A percentile compares a stretch with the other conserved stretches of the same genome.
phyloP scores from a whole-genome alignment of 2,888 invertebrate species.

The Apamea epomidion region DNA sequence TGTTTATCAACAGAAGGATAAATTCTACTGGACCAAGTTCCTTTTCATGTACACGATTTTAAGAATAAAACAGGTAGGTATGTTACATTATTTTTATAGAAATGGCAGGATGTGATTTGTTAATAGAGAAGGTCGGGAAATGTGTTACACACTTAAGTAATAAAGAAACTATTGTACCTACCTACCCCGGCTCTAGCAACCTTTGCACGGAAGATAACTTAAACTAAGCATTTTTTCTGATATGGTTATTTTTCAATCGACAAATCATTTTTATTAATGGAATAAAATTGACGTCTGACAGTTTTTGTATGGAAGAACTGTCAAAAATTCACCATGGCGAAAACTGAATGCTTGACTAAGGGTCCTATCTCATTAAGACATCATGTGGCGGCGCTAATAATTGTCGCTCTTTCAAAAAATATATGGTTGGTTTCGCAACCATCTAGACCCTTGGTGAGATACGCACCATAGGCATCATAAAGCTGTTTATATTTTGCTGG shows the following conservation, averaged over 20 bases:
- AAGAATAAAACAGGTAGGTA: conserved; percentile 89
- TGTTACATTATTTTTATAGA: conserved; percentile 43
- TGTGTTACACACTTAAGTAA: background rate
- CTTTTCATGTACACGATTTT: conserved; percentile 84
- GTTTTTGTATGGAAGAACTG: too few relatives aligned
- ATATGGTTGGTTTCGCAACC: background rate
- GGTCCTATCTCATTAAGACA: background rate
- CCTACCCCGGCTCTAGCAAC: background rate
- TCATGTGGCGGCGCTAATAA: background rate
- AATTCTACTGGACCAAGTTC: conserved; percentile 89
- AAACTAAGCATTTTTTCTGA: background rate
- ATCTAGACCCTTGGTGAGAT: background rate
- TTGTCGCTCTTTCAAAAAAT: background rate
- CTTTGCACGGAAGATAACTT: background rate
- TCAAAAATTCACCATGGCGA: too few relatives aligned
- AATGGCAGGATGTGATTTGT: background rate
- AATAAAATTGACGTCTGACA: too few relatives aligned
- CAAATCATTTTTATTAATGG: too few relatives aligned
- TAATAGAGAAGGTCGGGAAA: background rate
- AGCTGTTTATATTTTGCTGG: background rate
- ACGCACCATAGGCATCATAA: background rate
- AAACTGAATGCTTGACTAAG: background rate
- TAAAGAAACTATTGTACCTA: background rate
- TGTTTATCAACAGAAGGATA: conserved; percentile 88
- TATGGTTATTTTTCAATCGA: too few relatives aligned